phyloP scores from a whole-genome alignment of 2,888 invertebrate genomes.

The Pristionchus maxplancki region DNA sequence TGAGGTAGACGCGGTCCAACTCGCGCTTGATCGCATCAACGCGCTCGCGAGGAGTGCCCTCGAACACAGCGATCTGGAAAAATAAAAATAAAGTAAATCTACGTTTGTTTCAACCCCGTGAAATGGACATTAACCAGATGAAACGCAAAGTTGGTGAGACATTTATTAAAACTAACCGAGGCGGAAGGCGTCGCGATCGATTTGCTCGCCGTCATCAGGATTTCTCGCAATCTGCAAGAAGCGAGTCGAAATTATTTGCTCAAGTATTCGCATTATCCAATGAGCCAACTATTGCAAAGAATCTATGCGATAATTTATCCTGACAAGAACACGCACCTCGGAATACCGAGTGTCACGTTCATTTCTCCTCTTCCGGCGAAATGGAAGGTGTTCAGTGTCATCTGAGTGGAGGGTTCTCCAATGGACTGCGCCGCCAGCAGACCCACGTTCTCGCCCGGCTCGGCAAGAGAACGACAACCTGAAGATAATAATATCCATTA shows the following conservation, averaged over 20 bases:
- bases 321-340: too few species aligned
- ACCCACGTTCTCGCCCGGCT: constrained; percentile 96
- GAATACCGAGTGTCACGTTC: constrained; percentile 99
- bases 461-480: constrained; percentile 82
- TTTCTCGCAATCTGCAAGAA: constrained; percentile 87
- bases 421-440: constrained; percentile 96
- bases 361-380: constrained; percentile 97
- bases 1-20: constrained; percentile 87
- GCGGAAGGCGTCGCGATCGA: constrained; percentile 92
- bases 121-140: background rate
- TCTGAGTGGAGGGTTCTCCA: constrained; percentile 99
- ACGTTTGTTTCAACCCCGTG: background rate
- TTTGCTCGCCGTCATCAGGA: constrained; percentile 93
- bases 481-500: too few species aligned
- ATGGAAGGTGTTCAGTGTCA: constrained; percentile 99
- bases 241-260: too few species aligned
- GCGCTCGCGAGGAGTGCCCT: constrained; percentile 59
- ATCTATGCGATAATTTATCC: too few species aligned
- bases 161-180: constrained; percentile 84
- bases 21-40: constrained; percentile 80
- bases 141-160: background rate
- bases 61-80: constrained; percentile 61
- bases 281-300: too few species aligned
- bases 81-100: background rate
- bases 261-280: too few species aligned